Evolutionary conservation across 2,797 vertebrate genomes (phyloP), one percentile per base, ranked within the genome.

Genomic region (Discoglossus pictus): DNA sequence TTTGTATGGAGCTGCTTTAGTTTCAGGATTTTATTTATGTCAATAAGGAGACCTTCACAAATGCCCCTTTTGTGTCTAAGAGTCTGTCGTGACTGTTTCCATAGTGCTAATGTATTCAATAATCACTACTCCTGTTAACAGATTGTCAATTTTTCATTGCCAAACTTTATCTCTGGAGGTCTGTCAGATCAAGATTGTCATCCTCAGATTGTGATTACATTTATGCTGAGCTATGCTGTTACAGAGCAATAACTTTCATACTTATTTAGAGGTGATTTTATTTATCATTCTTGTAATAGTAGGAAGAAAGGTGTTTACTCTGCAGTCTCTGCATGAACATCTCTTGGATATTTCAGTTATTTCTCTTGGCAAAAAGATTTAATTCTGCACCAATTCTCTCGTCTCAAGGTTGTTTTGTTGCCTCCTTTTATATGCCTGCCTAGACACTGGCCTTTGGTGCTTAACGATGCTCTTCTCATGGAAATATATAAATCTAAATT

Each of bases 141-240:
- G 35, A 40, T 38, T 40, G 35, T 68, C 77, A 75, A 72, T 63
- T 60, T 53, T 59, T 68, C 75, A 79, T 76, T 56, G 74, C 77
- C 74, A 73, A 74, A 65, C 65, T 76, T 72, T 79, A 76, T 76
- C 77, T 78, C 62, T 31, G 38, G 15, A 35, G 72, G 48, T 55
- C 75, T 68, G 27, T 42, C 74, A 39, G 68, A 71, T 73, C 64
- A 44, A 56, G 62, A 65, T 64, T 31, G 43, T 62, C 72, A 70
- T 59, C 1, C 0, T 67, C 53, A 72, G 73, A 70, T 70, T 66
- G 44, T 47, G 61, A 63, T 61, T 24, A 77, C 69, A 78, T 75
- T 72, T 68, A 46, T 70, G 61, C 53, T 60, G 58, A 71, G 65
- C 48, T 65, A 70, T 42, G 62, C 1, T 76, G 39, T 54, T 58